phyloP scores from a whole-genome alignment of 2,797 vertebrate genomes.

The Dipus sagitta region DNA sequence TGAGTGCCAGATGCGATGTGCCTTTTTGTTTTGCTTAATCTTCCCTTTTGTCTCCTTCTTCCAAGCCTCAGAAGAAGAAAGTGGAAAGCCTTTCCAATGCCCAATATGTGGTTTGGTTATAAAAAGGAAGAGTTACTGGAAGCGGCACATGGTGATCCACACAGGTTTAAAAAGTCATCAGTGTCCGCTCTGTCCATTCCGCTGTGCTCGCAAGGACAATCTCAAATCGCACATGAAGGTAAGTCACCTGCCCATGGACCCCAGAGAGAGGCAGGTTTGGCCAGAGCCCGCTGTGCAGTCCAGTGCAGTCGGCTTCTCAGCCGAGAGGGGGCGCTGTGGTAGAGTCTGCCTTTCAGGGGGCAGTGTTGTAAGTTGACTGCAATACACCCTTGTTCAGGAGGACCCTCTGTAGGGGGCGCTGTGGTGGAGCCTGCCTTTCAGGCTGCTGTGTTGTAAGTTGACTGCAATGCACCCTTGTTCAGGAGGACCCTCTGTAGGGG shows the following conservation, averaged over 20 bases:
- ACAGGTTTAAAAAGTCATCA: slow-evolving; percentile 99
- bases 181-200: slow-evolving; percentile 98
- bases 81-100: slow-evolving; percentile 99
- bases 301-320: background rate
- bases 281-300: background rate
- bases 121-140: slow-evolving; percentile 99
- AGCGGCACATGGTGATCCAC: slow-evolving; percentile 99
- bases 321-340: background rate
- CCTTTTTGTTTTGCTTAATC: slow-evolving; percentile 55
- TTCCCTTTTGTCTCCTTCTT: slow-evolving; percentile 79
- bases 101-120: slow-evolving; percentile 99
- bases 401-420: background rate
- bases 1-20: background rate
- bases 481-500: background rate
- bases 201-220: slow-evolving; percentile 99
- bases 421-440: accelerated
- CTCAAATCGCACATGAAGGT: slow-evolving; percentile 99
- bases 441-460: background rate
- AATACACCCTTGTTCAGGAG: background rate
- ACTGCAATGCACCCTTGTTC: accelerated
- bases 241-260: slow-evolving; percentile 62
- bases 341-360: accelerated
- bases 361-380: background rate
- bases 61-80: slow-evolving; percentile 97
- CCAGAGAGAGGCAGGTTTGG: accelerated